Evolutionary conservation across 2,888 invertebrate genomes (phyloP).

Genomic region (Pristionchus japonicus): DNA sequence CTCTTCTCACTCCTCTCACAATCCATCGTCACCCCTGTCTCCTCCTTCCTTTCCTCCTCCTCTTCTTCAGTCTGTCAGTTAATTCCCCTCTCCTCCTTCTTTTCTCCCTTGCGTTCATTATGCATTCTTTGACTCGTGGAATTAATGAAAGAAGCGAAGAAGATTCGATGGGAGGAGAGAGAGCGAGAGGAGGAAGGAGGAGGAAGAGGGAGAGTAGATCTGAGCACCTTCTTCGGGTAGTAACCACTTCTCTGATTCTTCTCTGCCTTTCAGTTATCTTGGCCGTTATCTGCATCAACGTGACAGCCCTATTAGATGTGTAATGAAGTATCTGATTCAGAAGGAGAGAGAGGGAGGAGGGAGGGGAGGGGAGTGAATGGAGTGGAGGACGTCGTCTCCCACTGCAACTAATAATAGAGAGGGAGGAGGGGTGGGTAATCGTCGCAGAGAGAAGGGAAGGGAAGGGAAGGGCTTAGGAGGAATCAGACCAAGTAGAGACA

Average conservation of each 20-base stretch:
- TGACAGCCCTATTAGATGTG: not conserved
- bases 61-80: constrained; percentile 25
- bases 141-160: constrained; percentile 34
- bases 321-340: not conserved
- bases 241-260: not conserved
- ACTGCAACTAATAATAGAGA: constrained; percentile 34
- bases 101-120: not conserved
- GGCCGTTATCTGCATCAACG: not conserved
- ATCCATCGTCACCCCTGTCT: not conserved
- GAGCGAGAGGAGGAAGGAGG: not conserved
- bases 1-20: too few relatives aligned
- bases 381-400: not conserved
- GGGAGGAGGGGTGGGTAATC: not conserved
- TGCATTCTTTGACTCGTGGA: constrained; percentile 35
- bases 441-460: not conserved
- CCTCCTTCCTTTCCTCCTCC: not conserved
- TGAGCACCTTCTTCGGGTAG: not conserved
- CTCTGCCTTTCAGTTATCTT: not conserved
- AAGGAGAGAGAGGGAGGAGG: not conserved
- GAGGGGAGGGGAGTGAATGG: not conserved
- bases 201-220: not conserved
- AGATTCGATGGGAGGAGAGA: constrained; percentile 2
- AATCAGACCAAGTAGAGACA: constrained; percentile 28
- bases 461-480: constrained; percentile 13
- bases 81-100: constrained; percentile 18